Base-by-base conservation (phyloP, 2,797 vertebrate genomes). In the Rhodeus uyekii region DNA sequence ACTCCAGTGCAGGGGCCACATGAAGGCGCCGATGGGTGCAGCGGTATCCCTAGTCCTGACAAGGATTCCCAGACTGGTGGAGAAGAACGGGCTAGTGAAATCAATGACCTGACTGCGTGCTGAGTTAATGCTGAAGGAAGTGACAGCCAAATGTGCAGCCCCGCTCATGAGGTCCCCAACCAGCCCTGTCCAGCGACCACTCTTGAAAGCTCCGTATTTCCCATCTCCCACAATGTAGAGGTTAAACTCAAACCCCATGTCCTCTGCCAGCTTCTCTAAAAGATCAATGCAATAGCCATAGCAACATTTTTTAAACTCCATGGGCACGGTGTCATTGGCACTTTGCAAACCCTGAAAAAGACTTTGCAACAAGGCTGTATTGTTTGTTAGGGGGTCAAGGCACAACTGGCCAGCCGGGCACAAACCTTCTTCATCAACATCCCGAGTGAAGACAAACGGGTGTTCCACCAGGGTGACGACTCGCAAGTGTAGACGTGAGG, bases 1-100 rank as follows among this genome's bases (percentile, higher is more conserved):
- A 82, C 96, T 97, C 98, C 98, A 99, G 89, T 99, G 98, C 46
- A 99, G 96, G 38, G 98, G 98, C 97, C 98, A 98, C 98, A 99
- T 99, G 92, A 99, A 99, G 88, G 98, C 98, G 73, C 98, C 98
- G 50, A 99, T 98, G 80, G 98, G 98, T 84, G 98, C 98, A 1
- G 97, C 97, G 5, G 97, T 99, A 91, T 99, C 98, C 72, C 92
- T 96, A 72, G 96, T 97, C 80, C 97, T 97, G 83, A 99, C 94
- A 92, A 99, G 93, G 87, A 99, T 99, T 76, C 98, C 97, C 91
- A 99, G 89, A 90, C 97, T 99, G 84, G 98, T 99, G 82, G 97
- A 99, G 93, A 99, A 99, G 90, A 99, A 99, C 12, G 98, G 98
- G 16, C 97, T 98, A 74, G 98, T 99, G 90, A 99, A 99, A 91